Percentiles rank a stretch among this genome's conserved stretches.
Conservation (phyloP, 2,797 vertebrate genomes). For the Enteromius fasciolatus region DNA sequence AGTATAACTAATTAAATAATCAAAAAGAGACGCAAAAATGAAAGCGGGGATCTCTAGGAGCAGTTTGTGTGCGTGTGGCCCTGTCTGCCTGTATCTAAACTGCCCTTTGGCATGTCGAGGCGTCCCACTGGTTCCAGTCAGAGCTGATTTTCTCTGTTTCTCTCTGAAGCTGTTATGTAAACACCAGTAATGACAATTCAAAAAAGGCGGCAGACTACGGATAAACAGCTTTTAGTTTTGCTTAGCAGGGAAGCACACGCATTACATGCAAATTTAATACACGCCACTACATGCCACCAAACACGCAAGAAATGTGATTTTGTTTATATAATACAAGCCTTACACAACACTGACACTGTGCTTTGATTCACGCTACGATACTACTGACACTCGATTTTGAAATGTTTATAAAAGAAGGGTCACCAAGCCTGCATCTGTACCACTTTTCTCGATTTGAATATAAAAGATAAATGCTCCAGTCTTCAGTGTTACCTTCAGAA, state of each 20-base stretch:
- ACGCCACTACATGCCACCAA: background rate
- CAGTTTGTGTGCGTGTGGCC: background rate
- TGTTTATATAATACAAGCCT: background rate
- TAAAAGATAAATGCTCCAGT: background rate
- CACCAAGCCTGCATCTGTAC: background rate
- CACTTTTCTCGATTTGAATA: background rate
- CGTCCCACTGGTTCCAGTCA: slow-evolving; percentile 31
- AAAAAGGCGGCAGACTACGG: slow-evolving; percentile 65
- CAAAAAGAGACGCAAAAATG: background rate
- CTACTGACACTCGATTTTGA: background rate
- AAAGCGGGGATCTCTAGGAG: background rate
- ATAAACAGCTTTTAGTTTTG: slow-evolving; percentile 37
- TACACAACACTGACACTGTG: background rate
- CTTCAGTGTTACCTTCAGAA: background rate
- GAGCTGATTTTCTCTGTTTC: slow-evolving; percentile 18
- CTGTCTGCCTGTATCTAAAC: slow-evolving; percentile 12
- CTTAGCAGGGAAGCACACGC: background rate
- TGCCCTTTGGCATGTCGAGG: slow-evolving; percentile 12
- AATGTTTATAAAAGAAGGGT: background rate
- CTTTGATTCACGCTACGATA: background rate
- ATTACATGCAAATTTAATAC: slow-evolving; percentile 10
- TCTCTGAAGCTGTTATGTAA: slow-evolving; percentile 38
- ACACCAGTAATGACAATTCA: slow-evolving; percentile 2
- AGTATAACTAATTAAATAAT: background rate
- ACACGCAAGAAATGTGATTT: background rate